These are phyloP conservation scores for Saccostrea glomerata DNA, from an alignment of 1,140 invertebrate species.

Conservation along the genomic window DNA sequence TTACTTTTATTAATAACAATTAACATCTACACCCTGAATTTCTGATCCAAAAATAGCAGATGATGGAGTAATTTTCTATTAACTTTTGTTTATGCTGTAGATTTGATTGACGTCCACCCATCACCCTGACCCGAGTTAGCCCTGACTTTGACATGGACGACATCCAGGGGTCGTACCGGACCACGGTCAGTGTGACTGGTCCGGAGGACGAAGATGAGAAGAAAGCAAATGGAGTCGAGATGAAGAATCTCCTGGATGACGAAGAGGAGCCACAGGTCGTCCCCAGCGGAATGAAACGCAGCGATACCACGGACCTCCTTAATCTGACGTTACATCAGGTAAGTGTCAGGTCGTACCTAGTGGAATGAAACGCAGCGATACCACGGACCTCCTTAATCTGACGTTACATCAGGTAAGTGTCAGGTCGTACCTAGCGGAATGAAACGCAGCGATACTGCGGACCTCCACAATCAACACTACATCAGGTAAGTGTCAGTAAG, in stretches of 20 bases:
- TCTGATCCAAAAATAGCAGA: background rate
- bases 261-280: background rate
- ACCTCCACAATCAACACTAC: background rate
- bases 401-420: background rate
- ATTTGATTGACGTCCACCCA: conserved; percentile 10
- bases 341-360: background rate
- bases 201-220: background rate
- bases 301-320: background rate
- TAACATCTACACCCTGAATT: too few species aligned
- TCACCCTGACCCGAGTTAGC: background rate
- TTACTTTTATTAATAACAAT: background rate
- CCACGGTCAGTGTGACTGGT: background rate
- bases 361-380: background rate
- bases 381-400: background rate
- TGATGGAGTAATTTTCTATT: background rate
- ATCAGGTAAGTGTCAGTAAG: background rate
- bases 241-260: conserved; percentile 8
- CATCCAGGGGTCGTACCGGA: background rate
- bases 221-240: background rate
- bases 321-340: background rate
- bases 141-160: background rate
- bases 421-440: too few species aligned
- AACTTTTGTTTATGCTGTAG: background rate
- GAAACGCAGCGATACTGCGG: background rate
- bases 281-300: background rate